A percentile compares a stretch with the other conserved stretches of the same genome.
phyloP scores from a whole-genome alignment of 2,797 vertebrate species.

The Echiichthys vipera region DNA sequence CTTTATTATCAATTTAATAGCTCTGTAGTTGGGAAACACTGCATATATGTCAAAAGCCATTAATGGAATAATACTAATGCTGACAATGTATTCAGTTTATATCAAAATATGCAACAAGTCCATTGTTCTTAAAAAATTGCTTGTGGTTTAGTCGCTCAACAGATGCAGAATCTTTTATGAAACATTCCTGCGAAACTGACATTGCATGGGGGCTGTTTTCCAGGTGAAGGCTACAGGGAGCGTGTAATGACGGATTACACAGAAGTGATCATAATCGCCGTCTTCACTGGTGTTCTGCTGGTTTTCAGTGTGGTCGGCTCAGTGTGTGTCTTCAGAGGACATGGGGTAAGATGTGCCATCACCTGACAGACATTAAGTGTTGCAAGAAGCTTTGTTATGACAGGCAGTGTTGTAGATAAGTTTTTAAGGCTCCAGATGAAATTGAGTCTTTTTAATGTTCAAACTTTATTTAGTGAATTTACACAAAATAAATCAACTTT shows the following conservation, averaged over 20 bases:
- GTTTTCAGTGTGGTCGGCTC: constrained; percentile 77
- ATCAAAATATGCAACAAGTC: background rate
- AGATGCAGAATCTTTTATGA: constrained; percentile 13
- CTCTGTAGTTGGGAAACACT: background rate
- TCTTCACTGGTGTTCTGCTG: constrained; percentile 63
- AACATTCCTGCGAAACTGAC: constrained; percentile 23
- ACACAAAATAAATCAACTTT: background rate
- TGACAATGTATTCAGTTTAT: background rate
- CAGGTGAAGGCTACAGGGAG: constrained; percentile 66
- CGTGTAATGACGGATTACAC: accelerated
- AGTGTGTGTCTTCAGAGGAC: constrained; percentile 74
- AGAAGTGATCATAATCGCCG: constrained; percentile 11
- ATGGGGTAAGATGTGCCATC: constrained; percentile 70
- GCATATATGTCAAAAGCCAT: background rate
- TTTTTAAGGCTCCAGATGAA: constrained; percentile 1
- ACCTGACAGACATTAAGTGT: constrained; percentile 8
- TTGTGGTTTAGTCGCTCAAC: background rate
- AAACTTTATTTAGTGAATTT: background rate
- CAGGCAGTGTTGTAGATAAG: background rate
- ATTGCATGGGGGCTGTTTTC: constrained; percentile 37
- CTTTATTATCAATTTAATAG: background rate
- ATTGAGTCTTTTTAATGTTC: background rate
- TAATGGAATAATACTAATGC: background rate
- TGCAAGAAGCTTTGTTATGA: background rate
- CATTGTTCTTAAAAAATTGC: constrained; percentile 1